Base-by-base conservation (phyloP, 2,113 vertebrate genomes). In the Phaethon lepturus region DNA sequence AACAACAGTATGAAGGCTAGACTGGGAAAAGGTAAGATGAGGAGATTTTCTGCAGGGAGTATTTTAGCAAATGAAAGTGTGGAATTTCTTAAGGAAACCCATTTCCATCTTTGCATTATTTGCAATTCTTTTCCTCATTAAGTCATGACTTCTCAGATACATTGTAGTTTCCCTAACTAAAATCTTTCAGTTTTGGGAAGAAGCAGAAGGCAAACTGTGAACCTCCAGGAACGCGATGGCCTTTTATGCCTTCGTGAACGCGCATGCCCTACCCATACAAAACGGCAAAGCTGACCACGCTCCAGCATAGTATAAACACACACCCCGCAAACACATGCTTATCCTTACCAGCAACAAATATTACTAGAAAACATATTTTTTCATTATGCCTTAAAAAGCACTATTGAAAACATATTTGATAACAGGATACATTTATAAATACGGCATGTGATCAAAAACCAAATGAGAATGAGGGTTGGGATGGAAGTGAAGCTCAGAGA, bases 401-500 rank as follows among this genome's bases (percentile, higher is more conserved):
- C 31, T 58, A 11, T 59, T 69, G 66, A 73, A 82, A 94, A 44
- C 8, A 31, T 78, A 85, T 73, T 68, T 68, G 72, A 60, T 96
- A 87, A 74, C 50, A 76, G n/a, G 50, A 31, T 80, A 87, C 11
- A 68, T 71, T 91, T 97, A 87, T 81, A 97, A 97, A 81, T 80
- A 86, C 8, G n/a, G 60, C 62, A 69, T 90, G 84, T 58, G 82
- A 95, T 95, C 75, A 95, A 97, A 97, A 93, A 71, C 5, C 44
- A 95, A 92, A 64, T 52, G 64, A 93, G 94, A 97, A 96, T 72
- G 76, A 96, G 76, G 59, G 58, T 4, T 96, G 84, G 71, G 85
- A 60, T 72, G 64, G 96, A 97, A 97, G 68, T 31, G 62, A 96
- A 93, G 69, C 95, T 97, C 83, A 86, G 97, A 97, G 97, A 63